Percentiles rank a stretch among this genome's conserved stretches.
These are phyloP conservation scores for Cephonodes hylas DNA, from an alignment of 2,888 invertebrate species.

Conservation along the genomic window DNA sequence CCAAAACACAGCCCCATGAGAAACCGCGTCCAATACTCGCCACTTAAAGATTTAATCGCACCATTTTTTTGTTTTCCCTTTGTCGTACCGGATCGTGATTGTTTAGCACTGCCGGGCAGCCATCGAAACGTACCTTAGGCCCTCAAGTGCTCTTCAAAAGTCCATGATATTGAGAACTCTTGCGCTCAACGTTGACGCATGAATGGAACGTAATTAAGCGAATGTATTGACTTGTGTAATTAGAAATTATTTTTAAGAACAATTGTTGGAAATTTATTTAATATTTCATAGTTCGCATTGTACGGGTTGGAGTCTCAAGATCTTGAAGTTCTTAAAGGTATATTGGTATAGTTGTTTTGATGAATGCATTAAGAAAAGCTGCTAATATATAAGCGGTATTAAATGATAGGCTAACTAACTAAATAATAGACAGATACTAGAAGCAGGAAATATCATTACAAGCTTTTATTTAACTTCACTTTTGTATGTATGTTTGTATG, in stretches of 20 bases:
- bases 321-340: neutral
- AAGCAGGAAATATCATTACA: too few relatives aligned
- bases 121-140: slow-evolving; percentile 37
- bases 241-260: slow-evolving; percentile 25
- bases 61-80: slow-evolving; percentile 73
- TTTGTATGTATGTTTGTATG: too few relatives aligned
- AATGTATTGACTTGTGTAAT: slow-evolving; percentile 41
- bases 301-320: neutral
- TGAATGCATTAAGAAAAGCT: too few relatives aligned
- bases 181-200: neutral
- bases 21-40: slow-evolving; percentile 64
- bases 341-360: too few relatives aligned
- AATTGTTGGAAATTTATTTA: slow-evolving; percentile 13
- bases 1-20: slow-evolving; percentile 79
- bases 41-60: slow-evolving; percentile 77
- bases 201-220: slow-evolving; percentile 27
- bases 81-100: slow-evolving; percentile 53
- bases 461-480: too few relatives aligned
- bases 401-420: too few relatives aligned
- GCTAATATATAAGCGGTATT: too few relatives aligned
- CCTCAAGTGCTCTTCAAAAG: slow-evolving; percentile 40
- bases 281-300: slow-evolving; percentile 9
- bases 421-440: too few relatives aligned
- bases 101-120: slow-evolving; percentile 64
- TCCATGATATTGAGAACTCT: slow-evolving; percentile 50